Base-by-base conservation (phyloP, 2,888 invertebrate genomes). In the Drosophila helvetica region DNA sequence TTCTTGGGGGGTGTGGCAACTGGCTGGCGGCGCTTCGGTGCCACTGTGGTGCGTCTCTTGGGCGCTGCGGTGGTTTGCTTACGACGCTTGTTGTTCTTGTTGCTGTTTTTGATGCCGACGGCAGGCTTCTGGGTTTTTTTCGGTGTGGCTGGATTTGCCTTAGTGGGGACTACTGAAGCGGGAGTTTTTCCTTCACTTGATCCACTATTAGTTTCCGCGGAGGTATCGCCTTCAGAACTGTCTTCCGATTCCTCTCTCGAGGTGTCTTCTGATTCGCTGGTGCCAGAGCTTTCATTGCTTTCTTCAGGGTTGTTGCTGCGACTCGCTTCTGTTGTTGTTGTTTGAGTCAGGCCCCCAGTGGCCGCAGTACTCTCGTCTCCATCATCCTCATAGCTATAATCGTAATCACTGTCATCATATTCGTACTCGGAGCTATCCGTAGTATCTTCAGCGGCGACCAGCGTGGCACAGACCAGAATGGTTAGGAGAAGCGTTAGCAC, bases 51-150 rank as follows among this genome's bases (percentile, higher is more conserved):
- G 8, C 47, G 19, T 3, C 64, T 46, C 17, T 1, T 54, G n/a
- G 65, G 55, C 1, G 48, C 47, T 2, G 17, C 42, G 3, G 69
- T 56, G 58, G 70, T 50, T 33, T 25, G 57, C 33, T 43, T 42
- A n/a, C 66, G 66, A 9, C 43, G 57, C 3, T 19, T 43, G 2
- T 22, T 45, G 5, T 56, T 66, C 69, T 48, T 55, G n/a, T 30
- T 42, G n/a, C 25, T 42, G 1, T 9, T 22, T 1, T 12, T 25
- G 9, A 69, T 56, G 12, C 3, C 19, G 7, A 15, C 4, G 30
- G 38, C 38, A n/a, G n/a, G 38, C n/a, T 38, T 38, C 38, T n/a
- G n/a, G 38, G 38, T n/a, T 15, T 6, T 6, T n/a, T 38, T 38
- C 38, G 15, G 38, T 6, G 15, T 38, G 38, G 38, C 15, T 38